Base-by-base conservation (phyloP, 2,113 vertebrate genomes). In the Oreochromis tanganicae region DNA sequence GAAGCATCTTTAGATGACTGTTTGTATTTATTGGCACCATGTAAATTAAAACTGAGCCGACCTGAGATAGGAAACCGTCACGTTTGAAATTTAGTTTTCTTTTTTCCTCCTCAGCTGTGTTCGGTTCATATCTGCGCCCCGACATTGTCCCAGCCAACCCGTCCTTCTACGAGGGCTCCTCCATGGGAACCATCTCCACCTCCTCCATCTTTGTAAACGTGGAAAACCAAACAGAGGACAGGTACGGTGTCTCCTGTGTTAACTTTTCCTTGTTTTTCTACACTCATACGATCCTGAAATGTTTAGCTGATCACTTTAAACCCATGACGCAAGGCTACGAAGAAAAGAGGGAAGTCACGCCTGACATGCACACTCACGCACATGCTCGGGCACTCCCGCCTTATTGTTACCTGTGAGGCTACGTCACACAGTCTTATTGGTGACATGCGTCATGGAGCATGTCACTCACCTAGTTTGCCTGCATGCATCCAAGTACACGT, bases 101-200 rank as follows among this genome's bases (percentile, higher is more conserved):
- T 7, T 66, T 21, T 89, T 50, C 75, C 14, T 73, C 57, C 71
- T 87, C 34, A 92, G 83, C 93, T 97, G 97, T 96, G 50, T 97
- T 97, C 48, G 95, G 95, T 66, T 97, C 97, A 2, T 96, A 92
- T 89, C 96, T 94, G 87, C 97, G 89, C 24, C 98, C 98, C 0
- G 97, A 99, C 89, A 96, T 99, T 92, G 97, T 99, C 41, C 97
- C 97, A 2, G 96, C 97, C 90, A 97, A 96, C 75, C 94, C 96
- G 0, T 97, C 97, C 48, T 95, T 97, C 57, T 98, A 97, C 80
- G 97, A 99, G 95, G 97, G 97, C 7, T 96, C 97, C 92, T 99
- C 98, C 91, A 95, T 98, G 96, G 97, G 97, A 85, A 98, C 98
- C 66, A 97, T 98, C 95, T 98, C 98, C 80, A 97, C 97, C 80